These are phyloP conservation scores for Ondatra zibethicus DNA, from an alignment of 2,113 vertebrate genomes.

Conservation along the genomic window DNA sequence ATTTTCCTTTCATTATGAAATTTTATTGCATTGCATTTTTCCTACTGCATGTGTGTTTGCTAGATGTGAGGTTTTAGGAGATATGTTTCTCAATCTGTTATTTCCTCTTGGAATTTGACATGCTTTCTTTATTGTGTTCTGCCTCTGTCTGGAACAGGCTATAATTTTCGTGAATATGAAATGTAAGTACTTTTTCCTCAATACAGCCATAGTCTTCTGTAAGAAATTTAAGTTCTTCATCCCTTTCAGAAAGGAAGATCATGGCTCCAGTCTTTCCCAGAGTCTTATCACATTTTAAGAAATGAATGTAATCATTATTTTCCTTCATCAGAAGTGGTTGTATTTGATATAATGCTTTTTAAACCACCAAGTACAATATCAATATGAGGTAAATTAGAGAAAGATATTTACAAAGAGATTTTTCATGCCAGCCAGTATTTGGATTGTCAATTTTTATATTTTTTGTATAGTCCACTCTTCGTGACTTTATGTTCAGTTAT, in stretches of 20 bases:
- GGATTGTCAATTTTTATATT: not conserved
- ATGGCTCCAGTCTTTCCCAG: not conserved
- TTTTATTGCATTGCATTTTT: not conserved
- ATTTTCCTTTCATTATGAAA: fast-evolving
- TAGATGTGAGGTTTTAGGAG: not conserved
- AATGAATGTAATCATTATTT: not conserved
- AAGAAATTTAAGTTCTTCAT: not conserved
- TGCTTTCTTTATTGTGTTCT: not conserved
- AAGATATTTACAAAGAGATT: slow-evolving; percentile 53
- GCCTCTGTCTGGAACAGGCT: too few species aligned
- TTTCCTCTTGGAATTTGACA: not conserved
- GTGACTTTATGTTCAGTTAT: not conserved
- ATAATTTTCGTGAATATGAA: not conserved
- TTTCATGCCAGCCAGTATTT: not conserved
- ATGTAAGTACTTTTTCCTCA: not conserved
- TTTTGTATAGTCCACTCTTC: not conserved
- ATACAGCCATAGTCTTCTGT: not conserved
- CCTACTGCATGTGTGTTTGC: not conserved
- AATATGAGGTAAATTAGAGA: slow-evolving; percentile 7
- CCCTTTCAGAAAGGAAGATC: not conserved
- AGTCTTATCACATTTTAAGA: not conserved
- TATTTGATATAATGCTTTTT: slow-evolving; percentile 7
- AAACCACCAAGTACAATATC: slow-evolving; percentile 38
- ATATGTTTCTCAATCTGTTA: not conserved
- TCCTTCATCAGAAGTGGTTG: not conserved